Evolutionary conservation across 2,113 vertebrate genomes (phyloP).

Genomic region (Grammomys dolichurus): DNA sequence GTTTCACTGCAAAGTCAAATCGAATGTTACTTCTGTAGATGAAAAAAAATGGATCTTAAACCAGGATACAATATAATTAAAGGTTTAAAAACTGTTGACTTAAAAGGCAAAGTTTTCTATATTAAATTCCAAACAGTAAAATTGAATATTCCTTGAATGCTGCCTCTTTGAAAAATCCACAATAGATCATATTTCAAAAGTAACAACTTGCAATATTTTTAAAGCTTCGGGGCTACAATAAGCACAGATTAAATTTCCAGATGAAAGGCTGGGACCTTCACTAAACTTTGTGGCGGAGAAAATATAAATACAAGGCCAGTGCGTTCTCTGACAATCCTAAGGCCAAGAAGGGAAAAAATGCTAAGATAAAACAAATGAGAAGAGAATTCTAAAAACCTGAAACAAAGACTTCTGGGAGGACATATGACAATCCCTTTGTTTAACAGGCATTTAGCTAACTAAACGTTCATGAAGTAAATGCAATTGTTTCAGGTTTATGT

Average conservation of each 20-base stretch:
- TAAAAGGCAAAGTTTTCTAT: background rate
- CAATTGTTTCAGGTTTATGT: background rate
- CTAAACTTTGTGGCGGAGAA: background rate
- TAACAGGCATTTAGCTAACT: background rate
- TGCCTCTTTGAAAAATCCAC: conserved; percentile 17
- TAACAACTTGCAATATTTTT: conserved; percentile 6
- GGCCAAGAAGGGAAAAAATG: background rate
- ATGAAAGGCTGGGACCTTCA: background rate
- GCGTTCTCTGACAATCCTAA: background rate
- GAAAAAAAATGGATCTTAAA: conserved; percentile 57
- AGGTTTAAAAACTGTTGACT: conserved; percentile 57
- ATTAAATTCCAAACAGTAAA: conserved; percentile 30
- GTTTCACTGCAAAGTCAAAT: conserved; percentile 74
- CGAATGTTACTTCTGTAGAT: conserved; percentile 71
- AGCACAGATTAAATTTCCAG: conserved; percentile 6
- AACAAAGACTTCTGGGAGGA: background rate
- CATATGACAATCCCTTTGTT: background rate
- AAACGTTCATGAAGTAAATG: background rate
- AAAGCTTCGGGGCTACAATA: background rate
- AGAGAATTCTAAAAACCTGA: background rate
- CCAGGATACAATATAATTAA: conserved; percentile 43
- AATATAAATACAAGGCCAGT: background rate
- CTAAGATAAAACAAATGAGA: conserved; percentile 24
- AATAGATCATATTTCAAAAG: conserved; percentile 46
- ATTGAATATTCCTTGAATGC: conserved; percentile 52